These are phyloP conservation scores for Aurelia sp. DNA, from an alignment of 30 jellyfish, hydroid and myxozoan species.

Conservation along the genomic window DNA sequence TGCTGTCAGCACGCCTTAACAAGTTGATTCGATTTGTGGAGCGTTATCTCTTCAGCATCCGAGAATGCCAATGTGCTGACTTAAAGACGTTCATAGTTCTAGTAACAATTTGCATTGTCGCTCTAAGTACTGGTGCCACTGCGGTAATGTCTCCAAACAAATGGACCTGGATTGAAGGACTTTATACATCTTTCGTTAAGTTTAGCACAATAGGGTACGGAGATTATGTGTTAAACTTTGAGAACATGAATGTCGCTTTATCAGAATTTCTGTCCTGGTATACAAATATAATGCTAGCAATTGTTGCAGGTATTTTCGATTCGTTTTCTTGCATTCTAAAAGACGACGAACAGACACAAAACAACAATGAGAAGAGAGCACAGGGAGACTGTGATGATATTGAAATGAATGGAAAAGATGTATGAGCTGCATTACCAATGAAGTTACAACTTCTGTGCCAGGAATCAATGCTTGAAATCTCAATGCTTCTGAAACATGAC, in stretches of 20 bases:
- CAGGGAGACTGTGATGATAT: too few relatives aligned
- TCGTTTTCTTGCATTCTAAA: not conserved
- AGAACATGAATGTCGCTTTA: not conserved
- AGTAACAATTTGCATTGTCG: not conserved
- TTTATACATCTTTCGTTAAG: conserved; percentile 32
- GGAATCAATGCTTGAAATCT: too few relatives aligned
- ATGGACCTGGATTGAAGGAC: conserved; percentile 54
- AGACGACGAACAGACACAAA: too few relatives aligned
- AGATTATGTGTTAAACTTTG: conserved; percentile 30
- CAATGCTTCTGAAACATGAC: too few relatives aligned
- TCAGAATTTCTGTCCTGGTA: conserved; percentile 44
- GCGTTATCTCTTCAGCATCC: not conserved
- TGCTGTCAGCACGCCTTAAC: conserved; percentile 25
- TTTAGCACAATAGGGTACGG: conserved; percentile 62
- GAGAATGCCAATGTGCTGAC: conserved; percentile 9
- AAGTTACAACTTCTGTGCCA: too few relatives aligned
- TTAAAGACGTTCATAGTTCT: conserved; percentile 16
- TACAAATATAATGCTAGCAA: conserved; percentile 48
- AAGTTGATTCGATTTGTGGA: conserved; percentile 10
- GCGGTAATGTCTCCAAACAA: conserved; percentile 5
- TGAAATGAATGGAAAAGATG: too few relatives aligned
- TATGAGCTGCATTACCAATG: too few relatives aligned
- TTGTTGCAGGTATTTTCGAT: conserved; percentile 49
- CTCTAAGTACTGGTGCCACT: conserved; percentile 38
- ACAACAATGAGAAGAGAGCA: too few relatives aligned